phyloP scores from a whole-genome alignment of 1,140 invertebrate genomes.

The Piezodorus guildinii region DNA sequence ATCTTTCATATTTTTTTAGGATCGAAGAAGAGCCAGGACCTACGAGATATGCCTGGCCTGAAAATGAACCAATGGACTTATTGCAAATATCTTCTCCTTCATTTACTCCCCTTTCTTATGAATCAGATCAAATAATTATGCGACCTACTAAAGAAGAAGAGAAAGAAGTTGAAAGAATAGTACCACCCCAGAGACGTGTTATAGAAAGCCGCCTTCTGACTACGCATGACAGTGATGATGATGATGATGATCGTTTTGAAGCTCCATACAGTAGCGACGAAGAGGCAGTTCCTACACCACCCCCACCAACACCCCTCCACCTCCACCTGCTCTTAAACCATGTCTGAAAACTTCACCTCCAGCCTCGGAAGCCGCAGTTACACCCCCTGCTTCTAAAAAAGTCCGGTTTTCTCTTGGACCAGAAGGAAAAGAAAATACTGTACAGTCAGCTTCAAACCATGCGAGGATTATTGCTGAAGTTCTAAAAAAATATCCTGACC shows the following conservation, averaged over 20 bases:
- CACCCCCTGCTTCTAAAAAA: constrained; percentile 32
- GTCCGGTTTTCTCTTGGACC: constrained; percentile 35
- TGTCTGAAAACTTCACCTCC: not conserved
- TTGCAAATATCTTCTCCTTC: constrained; percentile 20
- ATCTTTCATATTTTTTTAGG: not conserved
- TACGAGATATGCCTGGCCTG: constrained; percentile 23
- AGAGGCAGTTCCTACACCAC: not conserved
- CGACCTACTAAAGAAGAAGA: not conserved
- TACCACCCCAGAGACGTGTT: constrained; percentile 14
- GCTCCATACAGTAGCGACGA: constrained; percentile 20
- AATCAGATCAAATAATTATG: constrained; percentile 10
- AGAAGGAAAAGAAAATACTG: constrained; percentile 39
- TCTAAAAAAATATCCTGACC: constrained; percentile 69
- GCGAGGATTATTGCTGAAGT: constrained; percentile 58
- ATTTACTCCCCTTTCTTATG: constrained; percentile 20
- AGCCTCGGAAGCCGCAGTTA: constrained; percentile 25
- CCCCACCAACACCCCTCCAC: constrained; percentile 1
- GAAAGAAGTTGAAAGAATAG: not conserved
- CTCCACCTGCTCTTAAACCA: constrained; percentile 3
- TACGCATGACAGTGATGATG: constrained; percentile 9
- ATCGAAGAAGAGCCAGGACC: constrained; percentile 22
- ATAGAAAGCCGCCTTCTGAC: constrained; percentile 1
- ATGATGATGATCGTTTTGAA: constrained; percentile 24
- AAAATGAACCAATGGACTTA: constrained; percentile 9
- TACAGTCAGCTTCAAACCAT: constrained; percentile 49